These are phyloP conservation scores for Agrypnus murinus DNA, from an alignment of 2,888 invertebrate species.

Conservation along the genomic window DNA sequence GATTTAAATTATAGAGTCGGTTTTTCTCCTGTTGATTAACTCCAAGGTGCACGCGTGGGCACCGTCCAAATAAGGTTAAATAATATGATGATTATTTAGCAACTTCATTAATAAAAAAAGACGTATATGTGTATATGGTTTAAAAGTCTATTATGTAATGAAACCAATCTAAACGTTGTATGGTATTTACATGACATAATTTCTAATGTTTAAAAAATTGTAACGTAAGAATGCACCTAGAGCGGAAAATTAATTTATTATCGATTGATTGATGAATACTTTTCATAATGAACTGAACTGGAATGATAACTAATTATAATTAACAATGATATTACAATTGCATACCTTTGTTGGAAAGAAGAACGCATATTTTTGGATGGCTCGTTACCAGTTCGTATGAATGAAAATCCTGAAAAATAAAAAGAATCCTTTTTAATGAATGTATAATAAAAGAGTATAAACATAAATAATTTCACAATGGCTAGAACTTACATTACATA, in stretches of 20 bases:
- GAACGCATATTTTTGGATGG: too few relatives aligned
- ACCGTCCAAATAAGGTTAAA: conserved; percentile 9
- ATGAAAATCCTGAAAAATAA: too few relatives aligned
- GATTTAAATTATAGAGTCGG: not conserved
- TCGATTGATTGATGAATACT: too few relatives aligned
- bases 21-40: conserved; percentile 7
- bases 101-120: conserved; percentile 8
- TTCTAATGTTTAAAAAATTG: not conserved
- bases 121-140: not conserved
- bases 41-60: not conserved
- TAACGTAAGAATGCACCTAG: not conserved
- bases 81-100: conserved; percentile 20
- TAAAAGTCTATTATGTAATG: not conserved
- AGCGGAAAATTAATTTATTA: not conserved
- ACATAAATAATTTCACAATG: too few relatives aligned
- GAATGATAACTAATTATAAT: too few relatives aligned
- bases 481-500: too few relatives aligned
- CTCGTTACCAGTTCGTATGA: too few relatives aligned
- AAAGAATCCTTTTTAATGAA: too few relatives aligned
- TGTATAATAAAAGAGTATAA: too few relatives aligned
- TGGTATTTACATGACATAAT: not conserved
- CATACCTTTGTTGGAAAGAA: too few relatives aligned
- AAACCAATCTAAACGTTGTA: not conserved
- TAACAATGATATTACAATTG: too few relatives aligned
- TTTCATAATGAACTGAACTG: too few relatives aligned